These are phyloP conservation scores for Brachionus sp. DNA, from an alignment of 1,140 invertebrate species.

Conservation along the genomic window DNA sequence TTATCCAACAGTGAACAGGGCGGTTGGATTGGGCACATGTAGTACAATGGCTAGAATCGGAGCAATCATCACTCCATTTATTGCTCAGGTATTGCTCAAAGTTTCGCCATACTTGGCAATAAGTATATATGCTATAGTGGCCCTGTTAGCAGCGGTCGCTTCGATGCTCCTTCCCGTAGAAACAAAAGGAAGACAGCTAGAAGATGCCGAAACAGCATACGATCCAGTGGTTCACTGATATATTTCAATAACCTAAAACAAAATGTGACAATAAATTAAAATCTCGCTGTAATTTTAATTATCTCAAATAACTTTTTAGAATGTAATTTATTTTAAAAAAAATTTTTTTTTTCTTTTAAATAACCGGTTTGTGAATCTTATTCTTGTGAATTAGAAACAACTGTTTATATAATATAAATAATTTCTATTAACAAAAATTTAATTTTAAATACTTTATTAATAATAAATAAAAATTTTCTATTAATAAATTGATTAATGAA, in stretches of 20 bases:
- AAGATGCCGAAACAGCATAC: background rate
- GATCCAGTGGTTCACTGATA: slow-evolving; percentile 43
- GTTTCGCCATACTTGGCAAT: slow-evolving; percentile 56
- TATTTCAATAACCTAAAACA: background rate
- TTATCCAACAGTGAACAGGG: slow-evolving; percentile 81
- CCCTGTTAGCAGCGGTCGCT: slow-evolving; percentile 54
- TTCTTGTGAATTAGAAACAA: background rate
- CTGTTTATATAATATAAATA: background rate
- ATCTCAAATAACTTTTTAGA: slow-evolving; percentile 1
- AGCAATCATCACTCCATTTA: slow-evolving; percentile 85
- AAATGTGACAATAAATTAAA: slow-evolving; percentile 8
- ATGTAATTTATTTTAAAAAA: background rate
- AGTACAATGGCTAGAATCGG: slow-evolving; percentile 84
- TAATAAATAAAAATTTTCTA: no score
- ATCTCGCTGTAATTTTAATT: background rate
- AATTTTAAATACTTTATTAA: no score
- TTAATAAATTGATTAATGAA: no score
- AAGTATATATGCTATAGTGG: slow-evolving; percentile 54
- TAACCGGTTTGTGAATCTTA: background rate
- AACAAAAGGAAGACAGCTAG: slow-evolving; percentile 59
- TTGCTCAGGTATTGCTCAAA: slow-evolving; percentile 72
- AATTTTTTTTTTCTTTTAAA: background rate
- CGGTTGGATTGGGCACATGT: slow-evolving; percentile 81
- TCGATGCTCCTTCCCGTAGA: slow-evolving; percentile 57
- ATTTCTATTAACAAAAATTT: no score